A percentile compares a stretch with the other conserved stretches of the same genome.
phyloP scores from a whole-genome alignment of 2,888 invertebrate species.

The Caenorhabditis sp. region DNA sequence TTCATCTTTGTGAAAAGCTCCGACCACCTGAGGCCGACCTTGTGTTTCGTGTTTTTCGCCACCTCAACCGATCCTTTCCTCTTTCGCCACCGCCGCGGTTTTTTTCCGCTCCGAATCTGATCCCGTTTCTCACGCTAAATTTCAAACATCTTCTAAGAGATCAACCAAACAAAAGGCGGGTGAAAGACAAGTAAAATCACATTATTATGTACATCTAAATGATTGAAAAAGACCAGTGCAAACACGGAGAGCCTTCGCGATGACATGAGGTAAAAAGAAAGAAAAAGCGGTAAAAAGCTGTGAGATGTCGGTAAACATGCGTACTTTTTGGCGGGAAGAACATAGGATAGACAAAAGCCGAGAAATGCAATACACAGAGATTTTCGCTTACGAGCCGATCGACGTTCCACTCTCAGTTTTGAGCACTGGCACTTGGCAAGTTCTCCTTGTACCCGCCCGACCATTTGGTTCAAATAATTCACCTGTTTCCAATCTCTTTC shows the following conservation, averaged over 20 bases:
- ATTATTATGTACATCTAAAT: conserved; percentile 53
- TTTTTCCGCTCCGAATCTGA: conserved; percentile 22
- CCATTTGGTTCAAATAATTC: background rate
- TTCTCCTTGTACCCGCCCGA: background rate
- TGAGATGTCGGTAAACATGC: conserved; percentile 51
- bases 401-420: background rate
- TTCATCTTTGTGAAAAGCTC: background rate
- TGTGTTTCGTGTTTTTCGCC: conserved; percentile 20
- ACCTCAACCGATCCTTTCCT: conserved; percentile 17
- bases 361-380: conserved; percentile 44
- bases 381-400: no score
- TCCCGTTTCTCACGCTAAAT: conserved; percentile 51
- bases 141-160: conserved; percentile 56
- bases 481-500: background rate
- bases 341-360: conserved; percentile 48
- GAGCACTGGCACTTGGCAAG: conserved; percentile 4
- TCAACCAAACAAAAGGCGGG: conserved; percentile 50
- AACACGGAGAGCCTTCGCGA: conserved; percentile 29
- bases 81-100: no score
- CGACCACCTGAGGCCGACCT: background rate
- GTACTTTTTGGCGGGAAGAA: conserved; percentile 44
- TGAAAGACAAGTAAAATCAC: conserved; percentile 50
- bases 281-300: conserved; percentile 36
- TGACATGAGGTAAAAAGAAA: conserved; percentile 22
- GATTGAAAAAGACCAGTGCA: conserved; percentile 49